phyloP scores from a whole-genome alignment of 2,113 vertebrate genomes.

The Pomatorhinus ruficollis region DNA sequence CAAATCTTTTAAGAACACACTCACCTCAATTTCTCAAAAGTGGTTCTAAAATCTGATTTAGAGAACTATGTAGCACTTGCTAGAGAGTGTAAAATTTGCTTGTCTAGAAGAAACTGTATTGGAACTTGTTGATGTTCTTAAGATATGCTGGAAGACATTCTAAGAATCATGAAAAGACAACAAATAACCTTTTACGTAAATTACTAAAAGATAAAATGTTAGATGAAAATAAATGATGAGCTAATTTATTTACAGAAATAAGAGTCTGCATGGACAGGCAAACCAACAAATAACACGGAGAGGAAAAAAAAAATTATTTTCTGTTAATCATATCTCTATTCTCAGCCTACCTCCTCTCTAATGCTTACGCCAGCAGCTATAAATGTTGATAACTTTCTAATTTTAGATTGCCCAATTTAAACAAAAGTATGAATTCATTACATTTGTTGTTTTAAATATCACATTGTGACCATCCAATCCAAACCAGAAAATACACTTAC shows the following conservation, averaged over 20 bases:
- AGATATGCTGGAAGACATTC: neutral
- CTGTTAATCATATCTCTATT: neutral
- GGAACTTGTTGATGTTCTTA: neutral
- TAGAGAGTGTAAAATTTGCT: neutral
- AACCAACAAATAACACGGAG: neutral
- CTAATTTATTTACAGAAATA: neutral
- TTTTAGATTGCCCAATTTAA: constrained; percentile 38
- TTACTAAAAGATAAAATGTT: neutral
- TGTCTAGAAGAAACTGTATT: neutral
- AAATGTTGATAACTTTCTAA: neutral
- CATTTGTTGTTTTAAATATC: neutral
- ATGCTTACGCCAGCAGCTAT: neutral
- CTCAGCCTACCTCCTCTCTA: neutral
- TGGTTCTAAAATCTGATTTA: neutral
- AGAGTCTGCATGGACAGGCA: neutral
- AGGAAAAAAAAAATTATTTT: neutral
- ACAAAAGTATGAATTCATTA: neutral
- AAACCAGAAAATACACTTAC: neutral
- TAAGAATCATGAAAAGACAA: neutral
- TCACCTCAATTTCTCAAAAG: neutral
- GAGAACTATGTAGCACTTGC: neutral
- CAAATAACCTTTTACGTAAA: neutral
- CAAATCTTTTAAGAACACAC: neutral
- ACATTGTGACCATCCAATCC: neutral
- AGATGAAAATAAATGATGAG: neutral